Evolutionary conservation across 2,797 vertebrate genomes (phyloP).

Genomic region (Amphiprion clarkii): DNA sequence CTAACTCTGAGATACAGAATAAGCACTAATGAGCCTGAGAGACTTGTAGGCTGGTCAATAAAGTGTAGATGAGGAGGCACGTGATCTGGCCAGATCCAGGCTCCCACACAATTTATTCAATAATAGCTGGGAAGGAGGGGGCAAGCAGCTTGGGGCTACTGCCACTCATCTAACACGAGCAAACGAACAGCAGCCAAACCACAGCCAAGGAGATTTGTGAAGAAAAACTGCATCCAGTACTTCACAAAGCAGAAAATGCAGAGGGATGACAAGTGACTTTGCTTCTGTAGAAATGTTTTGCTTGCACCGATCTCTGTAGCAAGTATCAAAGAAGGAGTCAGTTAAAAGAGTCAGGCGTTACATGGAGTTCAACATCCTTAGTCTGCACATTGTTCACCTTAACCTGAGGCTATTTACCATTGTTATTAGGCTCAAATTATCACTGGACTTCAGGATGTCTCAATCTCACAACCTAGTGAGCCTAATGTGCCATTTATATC

Average conservation of each 20-base stretch:
- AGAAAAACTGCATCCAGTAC: conserved; percentile 42
- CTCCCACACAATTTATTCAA: conserved; percentile 65
- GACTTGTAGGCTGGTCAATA: conserved; percentile 64
- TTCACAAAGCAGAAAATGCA: conserved; percentile 17
- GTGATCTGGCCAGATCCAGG: conserved; percentile 52
- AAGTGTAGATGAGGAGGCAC: conserved; percentile 53
- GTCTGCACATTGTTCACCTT: conserved; percentile 16
- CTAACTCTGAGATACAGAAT: conserved; percentile 37
- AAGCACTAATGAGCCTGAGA: conserved; percentile 61
- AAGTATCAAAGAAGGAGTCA: neutral
- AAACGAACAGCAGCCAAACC: conserved; percentile 50
- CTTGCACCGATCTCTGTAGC: neutral
- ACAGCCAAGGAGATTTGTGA: conserved; percentile 28
- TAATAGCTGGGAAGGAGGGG: conserved; percentile 52
- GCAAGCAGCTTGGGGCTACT: conserved; percentile 47
- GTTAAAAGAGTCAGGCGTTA: neutral
- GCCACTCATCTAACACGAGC: conserved; percentile 58
- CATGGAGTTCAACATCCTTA: conserved; percentile 2
- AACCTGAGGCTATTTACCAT: conserved; percentile 21
- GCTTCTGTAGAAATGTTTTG: conserved; percentile 8
- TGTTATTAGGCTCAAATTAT: conserved; percentile 47
- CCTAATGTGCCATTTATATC: conserved; percentile 60
- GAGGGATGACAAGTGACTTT: neutral
- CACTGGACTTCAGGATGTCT: conserved; percentile 34
- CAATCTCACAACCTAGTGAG: conserved; percentile 40